Conservation (phyloP, 1,140 invertebrate genomes). For the Gryon sp. region DNA sequence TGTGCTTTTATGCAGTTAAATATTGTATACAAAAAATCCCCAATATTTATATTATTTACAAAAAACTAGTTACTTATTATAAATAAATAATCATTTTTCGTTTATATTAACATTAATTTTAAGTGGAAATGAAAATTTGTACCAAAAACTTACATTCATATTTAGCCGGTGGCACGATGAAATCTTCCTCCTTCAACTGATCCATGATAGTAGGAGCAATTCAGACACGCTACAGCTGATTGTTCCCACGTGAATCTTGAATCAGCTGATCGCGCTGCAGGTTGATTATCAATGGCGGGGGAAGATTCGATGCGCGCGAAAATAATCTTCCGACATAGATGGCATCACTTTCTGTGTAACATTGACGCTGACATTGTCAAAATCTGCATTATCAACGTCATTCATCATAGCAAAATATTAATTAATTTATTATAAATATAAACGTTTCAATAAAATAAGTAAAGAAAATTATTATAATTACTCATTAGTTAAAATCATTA, state of each 20-base stretch:
- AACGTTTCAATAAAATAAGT: too few relatives aligned
- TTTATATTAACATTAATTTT: constrained; percentile 5
- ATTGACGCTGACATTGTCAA: constrained; percentile 3
- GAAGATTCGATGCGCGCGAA: constrained; percentile 36
- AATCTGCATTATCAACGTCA: constrained; percentile 36
- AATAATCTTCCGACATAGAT: constrained; percentile 27
- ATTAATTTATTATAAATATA: neutral
- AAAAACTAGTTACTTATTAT: neutral
- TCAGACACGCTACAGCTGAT: constrained; percentile 71
- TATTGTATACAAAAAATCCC: neutral
- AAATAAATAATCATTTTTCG: neutral
- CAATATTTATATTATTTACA: neutral
- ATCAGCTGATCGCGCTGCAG: constrained; percentile 73
- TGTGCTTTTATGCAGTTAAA: too few relatives aligned
- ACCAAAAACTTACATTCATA: constrained; percentile 88
- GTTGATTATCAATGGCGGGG: constrained; percentile 63
- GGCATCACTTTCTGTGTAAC: constrained; percentile 42
- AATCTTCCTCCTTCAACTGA: constrained; percentile 80
- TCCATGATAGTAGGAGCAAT: constrained; percentile 71
- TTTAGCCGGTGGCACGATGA: constrained; percentile 81
- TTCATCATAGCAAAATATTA: too few relatives aligned
- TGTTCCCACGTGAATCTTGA: constrained; percentile 63
- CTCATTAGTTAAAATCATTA: too few relatives aligned
- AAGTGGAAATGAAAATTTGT: neutral
- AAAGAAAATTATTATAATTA: too few relatives aligned